These are phyloP conservation scores for Pollenia angustigena DNA, from an alignment of 2,888 invertebrate genomes.

Conservation along the genomic window DNA sequence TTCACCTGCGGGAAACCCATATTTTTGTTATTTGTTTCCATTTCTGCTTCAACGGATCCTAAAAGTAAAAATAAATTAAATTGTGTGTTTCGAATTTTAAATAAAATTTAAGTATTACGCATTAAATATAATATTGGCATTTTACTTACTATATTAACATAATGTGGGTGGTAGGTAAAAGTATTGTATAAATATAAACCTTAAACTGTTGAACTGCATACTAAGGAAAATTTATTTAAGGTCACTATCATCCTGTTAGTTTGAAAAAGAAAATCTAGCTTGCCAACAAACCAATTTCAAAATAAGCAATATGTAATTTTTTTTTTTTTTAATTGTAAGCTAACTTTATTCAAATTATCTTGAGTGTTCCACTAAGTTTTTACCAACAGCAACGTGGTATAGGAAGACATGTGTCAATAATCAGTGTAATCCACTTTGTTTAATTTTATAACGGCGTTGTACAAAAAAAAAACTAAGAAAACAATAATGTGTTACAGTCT, in stretches of 20 bases:
- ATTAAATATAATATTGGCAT: conserved; percentile 16
- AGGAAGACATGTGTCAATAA: conserved; percentile 68
- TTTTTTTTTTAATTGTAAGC: neutral
- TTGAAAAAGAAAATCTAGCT: too few relatives aligned
- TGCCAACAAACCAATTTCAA: too few relatives aligned
- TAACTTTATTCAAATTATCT: conserved; percentile 1
- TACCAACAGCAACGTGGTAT: conserved; percentile 5
- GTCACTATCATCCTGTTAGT: neutral
- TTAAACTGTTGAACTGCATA: conserved; percentile 11
- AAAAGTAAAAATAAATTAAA: conserved; percentile 11
- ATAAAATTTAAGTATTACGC: conserved; percentile 26
- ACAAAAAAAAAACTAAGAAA: conserved; percentile 23
- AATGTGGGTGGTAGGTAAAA: neutral
- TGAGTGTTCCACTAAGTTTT: neutral
- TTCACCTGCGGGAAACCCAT: conserved; percentile 71
- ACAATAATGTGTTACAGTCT: conserved; percentile 17
- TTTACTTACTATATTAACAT: conserved; percentile 14
- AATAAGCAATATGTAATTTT: neutral
- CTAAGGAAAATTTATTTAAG: neutral
- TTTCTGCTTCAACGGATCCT: conserved; percentile 62
- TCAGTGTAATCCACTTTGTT: conserved; percentile 68
- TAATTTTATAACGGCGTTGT: conserved; percentile 50
- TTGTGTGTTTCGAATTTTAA: conserved; percentile 3
- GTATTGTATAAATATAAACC: conserved; percentile 27
- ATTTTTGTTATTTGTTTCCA: conserved; percentile 55